These are phyloP conservation scores for Aphaenogaster rudis DNA, from an alignment of 1,140 invertebrate genomes.

Conservation along the genomic window DNA sequence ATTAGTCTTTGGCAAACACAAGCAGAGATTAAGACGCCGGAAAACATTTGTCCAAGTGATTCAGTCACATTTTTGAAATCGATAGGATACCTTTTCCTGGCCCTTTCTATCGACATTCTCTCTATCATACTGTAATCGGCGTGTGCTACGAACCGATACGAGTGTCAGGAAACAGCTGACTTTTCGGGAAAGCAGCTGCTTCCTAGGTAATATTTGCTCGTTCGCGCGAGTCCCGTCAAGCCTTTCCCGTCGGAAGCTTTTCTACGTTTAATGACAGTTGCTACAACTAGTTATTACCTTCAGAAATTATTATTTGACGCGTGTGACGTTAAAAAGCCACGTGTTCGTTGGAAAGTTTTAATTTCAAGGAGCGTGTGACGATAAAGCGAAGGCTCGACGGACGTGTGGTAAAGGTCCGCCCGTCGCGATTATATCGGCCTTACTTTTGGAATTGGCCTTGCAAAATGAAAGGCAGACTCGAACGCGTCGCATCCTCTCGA, in stretches of 20 bases:
- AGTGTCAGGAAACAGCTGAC: slow-evolving; percentile 68
- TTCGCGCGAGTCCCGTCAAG: slow-evolving; percentile 24
- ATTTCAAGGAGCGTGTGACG: background rate
- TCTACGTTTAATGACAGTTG: slow-evolving; percentile 27
- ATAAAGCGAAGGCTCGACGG: background rate
- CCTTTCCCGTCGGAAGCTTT: slow-evolving; percentile 25
- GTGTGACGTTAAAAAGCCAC: slow-evolving; percentile 17
- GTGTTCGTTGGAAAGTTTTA: background rate
- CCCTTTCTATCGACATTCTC: background rate
- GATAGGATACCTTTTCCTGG: background rate
- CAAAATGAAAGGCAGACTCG: slow-evolving; percentile 40
- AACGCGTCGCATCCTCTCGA: background rate
- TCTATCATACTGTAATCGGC: slow-evolving; percentile 21
- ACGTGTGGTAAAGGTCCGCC: background rate
- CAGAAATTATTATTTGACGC: slow-evolving; percentile 35
- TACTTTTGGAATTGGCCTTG: slow-evolving; percentile 33
- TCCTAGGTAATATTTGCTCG: slow-evolving; percentile 33
- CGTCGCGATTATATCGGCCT: background rate
- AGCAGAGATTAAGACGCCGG: background rate
- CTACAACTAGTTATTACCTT: slow-evolving; percentile 33
- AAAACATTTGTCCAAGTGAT: slow-evolving; percentile 5
- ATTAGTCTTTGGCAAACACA: background rate
- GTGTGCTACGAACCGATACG: slow-evolving; percentile 43
- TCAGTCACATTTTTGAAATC: background rate
- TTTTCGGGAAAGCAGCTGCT: slow-evolving; percentile 63